These are phyloP conservation scores for Eupithecia abbreviata DNA, from an alignment of 2,888 invertebrate species.

Conservation along the genomic window DNA sequence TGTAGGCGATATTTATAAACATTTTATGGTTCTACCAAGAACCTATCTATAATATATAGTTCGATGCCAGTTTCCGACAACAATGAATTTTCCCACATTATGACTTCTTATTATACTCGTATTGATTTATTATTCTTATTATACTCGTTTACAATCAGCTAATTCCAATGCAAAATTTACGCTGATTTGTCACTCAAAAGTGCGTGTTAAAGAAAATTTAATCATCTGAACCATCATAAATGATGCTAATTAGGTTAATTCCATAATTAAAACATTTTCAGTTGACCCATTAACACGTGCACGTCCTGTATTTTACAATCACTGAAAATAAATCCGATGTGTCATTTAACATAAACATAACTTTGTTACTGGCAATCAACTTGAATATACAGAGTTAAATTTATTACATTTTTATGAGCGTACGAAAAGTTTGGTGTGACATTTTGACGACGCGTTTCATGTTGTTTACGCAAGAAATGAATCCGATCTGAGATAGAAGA, in stretches of 20 bases:
- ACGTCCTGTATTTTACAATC: slow-evolving; percentile 46
- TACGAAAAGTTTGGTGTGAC: slow-evolving; percentile 31
- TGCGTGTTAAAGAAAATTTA: slow-evolving; percentile 15
- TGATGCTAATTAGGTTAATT: slow-evolving; percentile 16
- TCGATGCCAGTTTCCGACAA: background rate
- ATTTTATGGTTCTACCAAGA: background rate
- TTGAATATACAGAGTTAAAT: slow-evolving; percentile 46
- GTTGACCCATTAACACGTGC: slow-evolving; percentile 39
- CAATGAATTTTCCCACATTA: slow-evolving; percentile 16
- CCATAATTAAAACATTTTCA: slow-evolving; percentile 22
- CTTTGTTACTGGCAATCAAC: slow-evolving; percentile 37
- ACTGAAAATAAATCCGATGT: slow-evolving; percentile 50
- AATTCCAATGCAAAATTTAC: slow-evolving; percentile 15
- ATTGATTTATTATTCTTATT: background rate
- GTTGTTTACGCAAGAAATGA: slow-evolving; percentile 39
- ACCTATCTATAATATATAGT: background rate
- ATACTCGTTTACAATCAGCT: background rate
- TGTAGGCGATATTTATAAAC: slow-evolving; percentile 15
- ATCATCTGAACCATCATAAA: slow-evolving; percentile 10
- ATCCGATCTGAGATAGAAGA: slow-evolving; percentile 13
- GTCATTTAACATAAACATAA: slow-evolving; percentile 41
- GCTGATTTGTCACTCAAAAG: slow-evolving; percentile 1
- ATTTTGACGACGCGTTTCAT: slow-evolving; percentile 35
- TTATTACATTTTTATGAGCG: slow-evolving; percentile 50
- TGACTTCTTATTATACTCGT: background rate